Percentiles rank a stretch among this genome's conserved stretches.
Evolutionary conservation across 2,797 vertebrate species (phyloP).

Genomic region (Melanotaenia pygmaea): DNA sequence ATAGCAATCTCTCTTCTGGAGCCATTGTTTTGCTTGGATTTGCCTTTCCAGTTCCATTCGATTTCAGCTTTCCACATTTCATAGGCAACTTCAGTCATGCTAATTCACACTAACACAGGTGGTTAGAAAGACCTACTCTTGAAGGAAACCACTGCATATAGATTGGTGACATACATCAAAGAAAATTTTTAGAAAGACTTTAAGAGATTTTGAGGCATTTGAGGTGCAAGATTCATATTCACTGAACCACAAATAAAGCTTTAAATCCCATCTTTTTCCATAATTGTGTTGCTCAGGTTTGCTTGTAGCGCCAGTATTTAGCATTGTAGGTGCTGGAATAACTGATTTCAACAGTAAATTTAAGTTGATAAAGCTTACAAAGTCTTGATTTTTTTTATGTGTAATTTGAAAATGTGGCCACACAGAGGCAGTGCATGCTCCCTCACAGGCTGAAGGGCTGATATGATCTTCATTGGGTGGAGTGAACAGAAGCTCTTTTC

Average conservation of each 20-base stretch:
- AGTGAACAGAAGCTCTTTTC: neutral
- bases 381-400: neutral
- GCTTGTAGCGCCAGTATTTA: neutral
- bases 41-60: no score
- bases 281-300: neutral
- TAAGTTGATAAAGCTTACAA: neutral
- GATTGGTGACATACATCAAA: neutral
- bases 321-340: neutral
- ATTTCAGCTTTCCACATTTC: no score
- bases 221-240: neutral
- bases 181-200: neutral
- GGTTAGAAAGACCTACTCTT: no score
- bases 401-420: constrained; percentile 37
- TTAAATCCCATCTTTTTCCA: fast-evolving
- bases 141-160: no score
- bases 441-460: neutral
- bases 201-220: neutral
- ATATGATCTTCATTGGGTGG: neutral
- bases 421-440: constrained; percentile 33
- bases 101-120: no score
- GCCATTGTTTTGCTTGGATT: no score
- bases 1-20: no score
- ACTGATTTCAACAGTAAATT: neutral
- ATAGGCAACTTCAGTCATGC: no score
- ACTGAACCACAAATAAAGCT: neutral